A percentile compares a stretch with the other conserved stretches of the same genome.
Conservation (phyloP, 2,113 vertebrate species). For the Neofelis nebulosa region DNA sequence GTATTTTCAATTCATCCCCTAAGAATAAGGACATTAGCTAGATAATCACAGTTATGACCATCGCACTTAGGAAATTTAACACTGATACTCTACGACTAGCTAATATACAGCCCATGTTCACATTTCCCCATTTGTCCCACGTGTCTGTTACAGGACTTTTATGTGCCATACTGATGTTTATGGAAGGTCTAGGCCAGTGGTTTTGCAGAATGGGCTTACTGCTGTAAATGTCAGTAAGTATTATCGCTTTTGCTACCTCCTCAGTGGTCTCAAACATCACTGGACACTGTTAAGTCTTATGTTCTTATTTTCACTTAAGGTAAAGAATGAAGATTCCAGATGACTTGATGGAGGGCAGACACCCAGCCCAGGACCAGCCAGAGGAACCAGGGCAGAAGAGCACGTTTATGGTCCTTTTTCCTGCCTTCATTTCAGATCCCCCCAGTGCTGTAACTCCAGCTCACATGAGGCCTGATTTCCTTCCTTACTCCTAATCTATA, state of each 20-base stretch:
- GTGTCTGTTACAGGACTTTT: background rate
- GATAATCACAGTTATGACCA: background rate
- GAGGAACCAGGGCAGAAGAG: background rate
- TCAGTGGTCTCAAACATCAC: fast-evolving
- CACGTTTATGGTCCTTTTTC: background rate
- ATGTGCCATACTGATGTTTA: background rate
- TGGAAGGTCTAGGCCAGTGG: background rate
- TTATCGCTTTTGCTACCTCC: background rate
- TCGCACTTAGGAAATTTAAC: background rate
- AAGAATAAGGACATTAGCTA: background rate
- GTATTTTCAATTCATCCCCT: background rate
- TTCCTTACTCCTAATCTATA: background rate
- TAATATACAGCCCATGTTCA: background rate
- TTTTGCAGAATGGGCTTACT: background rate
- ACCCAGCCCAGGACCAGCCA: background rate
- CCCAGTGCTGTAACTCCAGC: too few species aligned
- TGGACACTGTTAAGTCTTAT: background rate
- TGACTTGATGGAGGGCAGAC: background rate
- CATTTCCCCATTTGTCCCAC: background rate
- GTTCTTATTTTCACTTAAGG: background rate
- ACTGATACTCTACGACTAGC: background rate
- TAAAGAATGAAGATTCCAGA: background rate
- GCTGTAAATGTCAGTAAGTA: background rate
- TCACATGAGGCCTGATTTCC: background rate
- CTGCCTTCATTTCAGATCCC: background rate